Conservation (phyloP, 2,797 vertebrate species). For the Rallus crepitans region DNA sequence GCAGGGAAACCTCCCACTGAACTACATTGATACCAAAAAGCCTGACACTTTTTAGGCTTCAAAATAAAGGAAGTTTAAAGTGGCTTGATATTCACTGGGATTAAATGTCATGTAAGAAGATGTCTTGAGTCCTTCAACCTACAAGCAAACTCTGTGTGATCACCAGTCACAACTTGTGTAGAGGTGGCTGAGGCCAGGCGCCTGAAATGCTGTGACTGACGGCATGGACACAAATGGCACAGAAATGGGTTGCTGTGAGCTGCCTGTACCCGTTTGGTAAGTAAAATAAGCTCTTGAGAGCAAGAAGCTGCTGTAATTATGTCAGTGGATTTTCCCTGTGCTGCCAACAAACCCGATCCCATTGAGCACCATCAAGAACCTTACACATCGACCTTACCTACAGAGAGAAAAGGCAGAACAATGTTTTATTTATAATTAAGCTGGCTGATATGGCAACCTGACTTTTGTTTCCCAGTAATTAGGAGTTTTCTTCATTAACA, state of each 20-base stretch:
- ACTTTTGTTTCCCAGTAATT: not conserved
- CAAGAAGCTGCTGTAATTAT: not conserved
- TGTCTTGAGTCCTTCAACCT: not conserved
- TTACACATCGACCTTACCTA: not conserved
- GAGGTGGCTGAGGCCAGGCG: not conserved
- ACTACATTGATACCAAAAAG: not conserved
- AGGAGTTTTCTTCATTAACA: not conserved
- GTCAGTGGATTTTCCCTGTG: not conserved
- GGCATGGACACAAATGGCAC: not conserved
- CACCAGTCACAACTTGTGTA: not conserved
- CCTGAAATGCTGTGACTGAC: not conserved
- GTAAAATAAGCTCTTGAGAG: not conserved
- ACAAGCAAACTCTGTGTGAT: not conserved
- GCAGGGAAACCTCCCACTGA: not conserved
- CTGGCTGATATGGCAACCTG: not conserved
- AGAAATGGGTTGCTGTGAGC: not conserved
- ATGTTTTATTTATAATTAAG: not conserved
- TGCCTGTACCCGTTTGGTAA: not conserved
- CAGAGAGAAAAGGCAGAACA: not conserved
- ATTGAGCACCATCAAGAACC: not conserved
- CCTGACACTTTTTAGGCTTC: accelerated
- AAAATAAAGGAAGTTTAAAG: not conserved
- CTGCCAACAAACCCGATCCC: not conserved
- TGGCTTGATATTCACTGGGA: not conserved
- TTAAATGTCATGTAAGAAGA: not conserved